These are phyloP conservation scores for Alca torda DNA, from an alignment of 2,797 vertebrate genomes.

Conservation along the genomic window DNA sequence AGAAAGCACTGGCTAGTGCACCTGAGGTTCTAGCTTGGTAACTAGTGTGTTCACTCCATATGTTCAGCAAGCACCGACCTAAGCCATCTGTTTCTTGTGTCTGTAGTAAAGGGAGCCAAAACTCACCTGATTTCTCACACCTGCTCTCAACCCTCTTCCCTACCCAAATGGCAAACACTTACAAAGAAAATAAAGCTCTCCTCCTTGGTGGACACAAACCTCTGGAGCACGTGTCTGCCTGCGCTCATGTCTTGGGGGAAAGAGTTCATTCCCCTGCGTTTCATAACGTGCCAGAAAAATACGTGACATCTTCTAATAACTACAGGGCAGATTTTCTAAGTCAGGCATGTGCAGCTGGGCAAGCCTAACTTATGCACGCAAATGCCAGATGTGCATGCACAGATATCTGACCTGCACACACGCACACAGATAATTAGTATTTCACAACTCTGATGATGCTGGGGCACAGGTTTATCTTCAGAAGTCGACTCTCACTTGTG, in stretches of 20 bases:
- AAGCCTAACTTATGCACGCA: not conserved
- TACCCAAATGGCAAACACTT: not conserved
- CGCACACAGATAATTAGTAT: not conserved
- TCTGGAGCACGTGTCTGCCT: not conserved
- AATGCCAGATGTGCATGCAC: not conserved
- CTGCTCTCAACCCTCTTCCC: not conserved
- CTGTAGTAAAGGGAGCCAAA: constrained; percentile 26
- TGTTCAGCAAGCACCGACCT: not conserved
- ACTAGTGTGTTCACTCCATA: not conserved
- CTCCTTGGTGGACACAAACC: not conserved
- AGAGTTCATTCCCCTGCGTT: not conserved
- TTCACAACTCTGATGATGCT: not conserved
- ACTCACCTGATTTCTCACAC: constrained; percentile 12
- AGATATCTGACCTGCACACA: not conserved
- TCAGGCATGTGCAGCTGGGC: not conserved
- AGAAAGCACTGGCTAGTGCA: constrained; percentile 11
- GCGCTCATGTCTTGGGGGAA: not conserved
- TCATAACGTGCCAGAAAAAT: not conserved
- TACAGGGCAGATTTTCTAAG: constrained; percentile 37
- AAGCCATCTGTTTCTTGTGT: constrained; percentile 28
- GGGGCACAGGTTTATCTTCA: not conserved
- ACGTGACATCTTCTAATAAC: not conserved
- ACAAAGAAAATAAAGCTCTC: not conserved
- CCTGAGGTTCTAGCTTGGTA: constrained; percentile 34
- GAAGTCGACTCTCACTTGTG: not conserved